Conservation (phyloP, 2,888 invertebrate genomes). For the Caenorhabditis sinica region DNA sequence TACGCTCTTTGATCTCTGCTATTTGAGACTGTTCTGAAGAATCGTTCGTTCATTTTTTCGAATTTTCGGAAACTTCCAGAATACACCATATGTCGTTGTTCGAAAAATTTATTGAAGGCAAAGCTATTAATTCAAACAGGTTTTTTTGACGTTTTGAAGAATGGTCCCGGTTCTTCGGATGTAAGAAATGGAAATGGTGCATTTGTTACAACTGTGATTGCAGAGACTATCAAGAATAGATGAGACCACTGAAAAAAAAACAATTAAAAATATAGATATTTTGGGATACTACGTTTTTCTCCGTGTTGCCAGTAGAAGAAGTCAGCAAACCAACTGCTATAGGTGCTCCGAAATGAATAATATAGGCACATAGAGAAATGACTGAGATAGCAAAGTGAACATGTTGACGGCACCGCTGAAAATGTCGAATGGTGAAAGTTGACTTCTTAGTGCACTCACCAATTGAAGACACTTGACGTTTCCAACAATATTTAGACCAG, state of each 20-base stretch:
- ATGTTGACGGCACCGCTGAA: slow-evolving; percentile 57
- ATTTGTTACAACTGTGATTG: slow-evolving; percentile 27
- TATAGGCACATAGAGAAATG: slow-evolving; percentile 45
- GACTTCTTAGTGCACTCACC: slow-evolving; percentile 41
- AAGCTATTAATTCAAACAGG: too few relatives aligned
- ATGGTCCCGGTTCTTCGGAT: slow-evolving; percentile 41
- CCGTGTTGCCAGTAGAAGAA: slow-evolving; percentile 42
- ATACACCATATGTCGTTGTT: too few relatives aligned
- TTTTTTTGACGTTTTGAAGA: slow-evolving; percentile 11
- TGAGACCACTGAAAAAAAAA: slow-evolving; percentile 51
- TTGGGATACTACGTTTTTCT: slow-evolving; percentile 57
- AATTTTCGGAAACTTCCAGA: too few relatives aligned
- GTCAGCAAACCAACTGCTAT: slow-evolving; percentile 64
- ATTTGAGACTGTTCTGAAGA: too few relatives aligned
- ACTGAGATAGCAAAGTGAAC: slow-evolving; percentile 69
- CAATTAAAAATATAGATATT: neutral
- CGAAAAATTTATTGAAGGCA: too few relatives aligned
- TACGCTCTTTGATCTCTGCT: neutral
- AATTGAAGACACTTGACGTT: slow-evolving; percentile 72
- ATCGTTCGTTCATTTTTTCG: too few relatives aligned
- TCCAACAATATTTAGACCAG: slow-evolving; percentile 73
- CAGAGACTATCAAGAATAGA: slow-evolving; percentile 27
- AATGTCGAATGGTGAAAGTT: neutral
- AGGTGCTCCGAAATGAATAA: slow-evolving; percentile 66
- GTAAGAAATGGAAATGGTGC: slow-evolving; percentile 49